phyloP scores from a whole-genome alignment of 2,888 invertebrate genomes.

The Oscheius sp. region DNA sequence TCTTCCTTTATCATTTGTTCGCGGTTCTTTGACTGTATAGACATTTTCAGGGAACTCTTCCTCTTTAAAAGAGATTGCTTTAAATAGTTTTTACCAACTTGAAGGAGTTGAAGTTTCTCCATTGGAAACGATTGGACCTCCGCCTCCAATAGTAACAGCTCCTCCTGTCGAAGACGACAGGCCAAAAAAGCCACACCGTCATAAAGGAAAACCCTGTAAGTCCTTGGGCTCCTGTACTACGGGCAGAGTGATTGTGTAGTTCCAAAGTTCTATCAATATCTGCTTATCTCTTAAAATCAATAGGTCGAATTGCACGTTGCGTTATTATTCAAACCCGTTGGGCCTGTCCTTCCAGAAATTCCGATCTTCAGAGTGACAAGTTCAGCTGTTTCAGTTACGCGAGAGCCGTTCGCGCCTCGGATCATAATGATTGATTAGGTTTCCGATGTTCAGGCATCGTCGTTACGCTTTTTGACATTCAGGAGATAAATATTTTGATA shows the following conservation, averaged over 20 bases:
- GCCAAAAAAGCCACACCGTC: too few species aligned
- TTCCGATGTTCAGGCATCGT: constrained; percentile 27
- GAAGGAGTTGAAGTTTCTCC: constrained; percentile 13
- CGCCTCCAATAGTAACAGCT: too few species aligned
- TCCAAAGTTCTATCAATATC: too few species aligned
- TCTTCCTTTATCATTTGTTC: neutral
- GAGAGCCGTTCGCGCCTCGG: constrained; percentile 26
- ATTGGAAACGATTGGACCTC: constrained; percentile 11
- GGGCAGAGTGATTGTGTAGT: too few species aligned
- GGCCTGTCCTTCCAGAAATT: constrained; percentile 12
- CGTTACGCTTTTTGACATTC: too few species aligned
- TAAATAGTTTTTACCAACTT: constrained; percentile 23
- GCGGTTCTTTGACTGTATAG: neutral
- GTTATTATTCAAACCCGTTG: neutral
- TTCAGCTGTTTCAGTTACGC: constrained; percentile 20
- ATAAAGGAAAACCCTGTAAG: too few species aligned
- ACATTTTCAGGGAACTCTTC: constrained; percentile 17
- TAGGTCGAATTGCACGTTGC: constrained; percentile 8
- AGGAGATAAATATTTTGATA: too few species aligned
- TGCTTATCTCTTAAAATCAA: neutral
- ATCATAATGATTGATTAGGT: constrained; percentile 22
- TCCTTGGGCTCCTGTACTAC: too few species aligned
- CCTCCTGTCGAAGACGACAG: too few species aligned
- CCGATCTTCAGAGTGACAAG: constrained; percentile 17
- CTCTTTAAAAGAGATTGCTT: constrained; percentile 16